phyloP scores from a whole-genome alignment of 1,140 invertebrate species.

The Panagrolaimus sp. region DNA sequence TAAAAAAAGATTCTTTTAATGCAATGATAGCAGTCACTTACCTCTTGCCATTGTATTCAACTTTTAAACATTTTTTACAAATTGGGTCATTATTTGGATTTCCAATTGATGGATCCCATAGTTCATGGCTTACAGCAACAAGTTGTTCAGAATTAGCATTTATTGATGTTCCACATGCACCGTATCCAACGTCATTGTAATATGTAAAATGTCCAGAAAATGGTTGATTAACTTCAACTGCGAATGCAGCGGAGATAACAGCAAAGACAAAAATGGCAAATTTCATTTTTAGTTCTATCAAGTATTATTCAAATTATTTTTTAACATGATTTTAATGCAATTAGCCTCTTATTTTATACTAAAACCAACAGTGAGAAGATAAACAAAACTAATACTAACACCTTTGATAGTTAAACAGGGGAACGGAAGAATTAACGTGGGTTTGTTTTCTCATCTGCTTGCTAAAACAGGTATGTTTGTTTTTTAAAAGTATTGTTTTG shows the following conservation, averaged over 20 bases:
- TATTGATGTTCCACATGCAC: not conserved
- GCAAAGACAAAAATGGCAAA: too few species aligned
- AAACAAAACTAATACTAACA: too few species aligned
- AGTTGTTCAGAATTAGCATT: not conserved
- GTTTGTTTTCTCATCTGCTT: too few species aligned
- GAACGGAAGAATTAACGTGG: too few species aligned
- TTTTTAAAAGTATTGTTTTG: too few species aligned
- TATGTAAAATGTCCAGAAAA: not conserved
- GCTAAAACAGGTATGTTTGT: too few species aligned
- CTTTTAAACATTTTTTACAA: slow-evolving; percentile 1
- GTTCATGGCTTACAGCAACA: not conserved
- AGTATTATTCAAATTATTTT: too few species aligned
- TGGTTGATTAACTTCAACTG: not conserved
- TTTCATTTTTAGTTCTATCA: too few species aligned
- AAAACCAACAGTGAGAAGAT: too few species aligned
- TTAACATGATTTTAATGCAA: too few species aligned
- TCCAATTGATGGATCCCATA: not conserved
- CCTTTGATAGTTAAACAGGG: too few species aligned
- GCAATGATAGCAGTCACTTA: not conserved
- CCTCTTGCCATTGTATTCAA: slow-evolving; percentile 6
- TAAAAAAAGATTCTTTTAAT: not conserved
- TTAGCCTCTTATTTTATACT: too few species aligned
- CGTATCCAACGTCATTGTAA: slow-evolving; percentile 6
- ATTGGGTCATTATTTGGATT: not conserved
- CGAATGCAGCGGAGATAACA: not conserved